Base-by-base conservation (phyloP, 2,797 vertebrate genomes). In the Balearica regulorum region DNA sequence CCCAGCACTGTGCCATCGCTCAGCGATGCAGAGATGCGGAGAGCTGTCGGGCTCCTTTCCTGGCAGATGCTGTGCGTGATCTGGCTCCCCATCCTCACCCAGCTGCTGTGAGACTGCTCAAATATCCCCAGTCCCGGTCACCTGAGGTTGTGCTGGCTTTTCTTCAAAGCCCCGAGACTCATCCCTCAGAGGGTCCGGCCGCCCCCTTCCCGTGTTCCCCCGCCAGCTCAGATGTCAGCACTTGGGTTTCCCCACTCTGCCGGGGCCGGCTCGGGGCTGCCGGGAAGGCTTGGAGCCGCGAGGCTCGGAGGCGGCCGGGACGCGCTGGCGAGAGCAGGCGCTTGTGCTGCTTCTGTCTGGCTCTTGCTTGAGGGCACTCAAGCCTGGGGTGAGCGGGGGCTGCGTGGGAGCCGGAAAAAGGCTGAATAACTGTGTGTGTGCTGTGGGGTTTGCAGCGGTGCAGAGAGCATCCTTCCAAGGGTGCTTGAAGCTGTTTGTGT, bases 11-110 rank as follows among this genome's bases (percentile, higher is more conserved):
- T n/a, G 89, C 46, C 83, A 25, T 22, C 1, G 0, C 68, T 41
- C n/a, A 39, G 77, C 3, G 4, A 18, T 4, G 71, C 0, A 0
- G 65, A 39, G 39, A 29, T 0, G 0, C 8, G 6, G 13, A 14
- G 26, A 55, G 37, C n/a, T 13, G 31, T 16, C 1, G 5, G 65
- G 72, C 21, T 91, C 35, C 53, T 87, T 88, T 69, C 41, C 73
- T 61, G 85, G 77, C 69, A 86, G 61, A 49, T 9, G 44, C 64
- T 16, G 13, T 10, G n/a, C 2, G 0, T 17, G 75, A 1, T 15
- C 3, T 5, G 21, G 55, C 77, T 93, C 68, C 65, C 62, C 83
- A 16, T 83, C 58, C 76, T 78, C 19, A 1, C 41, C 54, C 43
- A 2, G 5, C 51, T 83, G 81, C 87, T 64, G 77, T 4, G 49